Base-by-base conservation (phyloP, 2,797 vertebrate genomes). In the Urosaurus nigricauda region DNA sequence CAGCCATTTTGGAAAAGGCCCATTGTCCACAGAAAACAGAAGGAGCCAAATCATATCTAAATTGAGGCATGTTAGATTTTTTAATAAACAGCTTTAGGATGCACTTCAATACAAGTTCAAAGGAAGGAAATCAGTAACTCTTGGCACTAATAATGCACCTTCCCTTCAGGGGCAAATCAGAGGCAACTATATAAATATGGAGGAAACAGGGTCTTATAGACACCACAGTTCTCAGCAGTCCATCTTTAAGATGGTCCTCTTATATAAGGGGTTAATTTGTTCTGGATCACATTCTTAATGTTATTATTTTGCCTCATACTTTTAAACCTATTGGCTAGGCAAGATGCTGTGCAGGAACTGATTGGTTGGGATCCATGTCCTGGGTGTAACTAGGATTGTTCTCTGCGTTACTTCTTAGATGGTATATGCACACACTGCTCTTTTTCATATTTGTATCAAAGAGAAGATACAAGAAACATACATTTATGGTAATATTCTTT, bases 11-110 rank as follows among this genome's bases (percentile, higher is more conserved):
- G 58, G 19, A 60, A 19, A 60, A 60, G 58, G 19, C 56, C 58
- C 4, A 24, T 21, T 60, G 58, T 73, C 12, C 43, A 88, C 43
- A 85, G 80, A 88, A 86, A 79, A 89, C 19, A 43, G 35, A 11
- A 40, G 75, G 37, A 58, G 40, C 14, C 53, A 74, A 84, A 56
- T 37, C 5, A 60, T 40, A 58, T 74, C 5, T 5, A 53, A 53
- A 11, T 11, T 40, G 73, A 43, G 32, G 21, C 32, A 47, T 4
- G 47, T n/a, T 65, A 60, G 58, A 86, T n/a, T 65, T 77, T 32
- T 78, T 53, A 32, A 17, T 17, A 73, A 47, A 81, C 24, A 2
- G 35, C 12, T 51, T 88, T 14, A 77, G 5, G 1, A 16, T 58
- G 1, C 19, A 11, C 26, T 88, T 79, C 65, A 70, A 16, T 60